Evolutionary conservation across 2,888 invertebrate genomes (phyloP), one percentile per base, ranked within the genome.

Genomic region (Physocephala rufipes): DNA sequence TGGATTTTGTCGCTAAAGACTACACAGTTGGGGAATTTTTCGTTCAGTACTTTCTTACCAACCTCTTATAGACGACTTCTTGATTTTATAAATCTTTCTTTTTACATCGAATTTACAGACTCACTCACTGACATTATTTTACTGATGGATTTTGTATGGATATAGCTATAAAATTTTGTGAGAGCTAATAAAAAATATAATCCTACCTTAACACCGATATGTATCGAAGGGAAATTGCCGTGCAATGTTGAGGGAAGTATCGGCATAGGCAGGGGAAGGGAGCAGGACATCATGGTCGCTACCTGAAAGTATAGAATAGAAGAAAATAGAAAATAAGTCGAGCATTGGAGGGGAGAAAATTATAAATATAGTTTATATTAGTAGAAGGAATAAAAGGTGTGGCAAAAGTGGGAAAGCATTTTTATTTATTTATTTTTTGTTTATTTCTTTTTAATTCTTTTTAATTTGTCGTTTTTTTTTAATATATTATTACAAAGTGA

Each of bases 211-310:
- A 86, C 82, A 83, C 86, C 86, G 79, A 86, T 85, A 78, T 86
- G 86, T 76, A 86, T 82, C 76, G 85, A 82, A 78, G 85, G 78
- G 77, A 84, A 86, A 79, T 86, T 86, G 79, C 83, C 84, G 82
- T 85, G 86, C 82, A 86, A 79, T 81, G 86, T 80, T 81, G 85
- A 78, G 79, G 84, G 84, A 81, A 85, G 82, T 82, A 86, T 81
- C 80, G 86, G 85, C 81, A 86, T 83, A 84, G 84, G 80, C 82
- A 86, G 82, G 79, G 86, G 85, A 81, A 86, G 82, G 82, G 86
- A 85, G 86, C 86, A 86, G 85, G 86, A 86, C 86, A 86, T 86
- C 86, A 86, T 86, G 86, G 86, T 85, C 86, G 86, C 86, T 85
- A 86, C 86, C 86, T 86, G 82, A 71, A 76, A 77, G 61, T 63